These are phyloP conservation scores for Acipenser ruthenus DNA, from an alignment of 2,797 vertebrate genomes.

Conservation along the genomic window DNA sequence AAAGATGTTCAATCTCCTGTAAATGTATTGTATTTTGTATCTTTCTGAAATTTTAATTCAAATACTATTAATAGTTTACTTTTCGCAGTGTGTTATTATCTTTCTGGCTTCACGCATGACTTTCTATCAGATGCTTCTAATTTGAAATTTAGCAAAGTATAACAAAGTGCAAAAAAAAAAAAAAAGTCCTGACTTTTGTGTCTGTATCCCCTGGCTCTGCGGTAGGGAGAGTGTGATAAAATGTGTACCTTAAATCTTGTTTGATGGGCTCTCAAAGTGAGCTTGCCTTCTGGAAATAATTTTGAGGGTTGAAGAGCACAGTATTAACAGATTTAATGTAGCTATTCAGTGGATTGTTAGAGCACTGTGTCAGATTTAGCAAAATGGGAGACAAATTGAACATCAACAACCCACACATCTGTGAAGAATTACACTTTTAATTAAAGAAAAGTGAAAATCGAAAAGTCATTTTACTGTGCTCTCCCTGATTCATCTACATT, in stretches of 20 bases:
- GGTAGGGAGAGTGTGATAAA: constrained; percentile 91
- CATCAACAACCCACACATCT: constrained; percentile 72
- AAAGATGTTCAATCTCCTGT: no score
- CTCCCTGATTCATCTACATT: constrained; percentile 1
- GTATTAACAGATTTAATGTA: constrained; percentile 99
- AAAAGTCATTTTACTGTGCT: constrained; percentile 11
- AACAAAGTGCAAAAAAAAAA: constrained; percentile 44
- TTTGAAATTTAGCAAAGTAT: constrained; percentile 75
- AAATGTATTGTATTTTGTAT: no score
- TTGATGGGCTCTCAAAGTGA: constrained; percentile 84
- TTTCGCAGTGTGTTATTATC: no score
- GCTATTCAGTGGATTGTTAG: constrained; percentile 79
- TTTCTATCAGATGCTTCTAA: constrained; percentile 63
- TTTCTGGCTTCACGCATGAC: no score
- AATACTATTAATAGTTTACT: no score
- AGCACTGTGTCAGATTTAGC: constrained; percentile 81
- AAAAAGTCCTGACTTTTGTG: constrained; percentile 24
- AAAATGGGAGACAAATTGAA: constrained; percentile 87
- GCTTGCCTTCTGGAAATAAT: constrained; percentile 96
- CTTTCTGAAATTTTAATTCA: no score
- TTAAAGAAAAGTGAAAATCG: constrained; percentile 65
- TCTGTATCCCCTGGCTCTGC: constrained; percentile 58
- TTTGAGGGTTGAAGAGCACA: constrained; percentile 90
- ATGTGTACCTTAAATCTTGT: constrained; percentile 89
- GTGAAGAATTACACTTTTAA: constrained; percentile 84